Evolutionary conservation across 2,113 vertebrate genomes (phyloP), one percentile per base, ranked within the genome.

Genomic region (Copsychus sechellarum): DNA sequence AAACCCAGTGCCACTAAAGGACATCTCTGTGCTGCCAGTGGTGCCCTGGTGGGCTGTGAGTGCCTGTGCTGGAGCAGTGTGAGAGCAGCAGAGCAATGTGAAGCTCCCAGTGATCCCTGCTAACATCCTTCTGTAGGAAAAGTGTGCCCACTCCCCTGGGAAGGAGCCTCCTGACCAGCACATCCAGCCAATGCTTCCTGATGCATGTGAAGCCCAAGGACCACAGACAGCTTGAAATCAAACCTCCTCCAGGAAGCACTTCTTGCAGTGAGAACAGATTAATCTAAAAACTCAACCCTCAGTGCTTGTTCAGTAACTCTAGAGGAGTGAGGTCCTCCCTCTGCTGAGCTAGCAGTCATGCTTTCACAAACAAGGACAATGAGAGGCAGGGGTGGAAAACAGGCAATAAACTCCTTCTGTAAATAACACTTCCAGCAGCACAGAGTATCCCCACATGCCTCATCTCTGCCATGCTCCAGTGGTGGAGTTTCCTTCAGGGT

Each of bases 341-440:
- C 48, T 62, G 76, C 81, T 95, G 70, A 93, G 77, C 81, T 56
- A 54, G 9, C 0, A 80, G 91, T 91, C 92, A 92, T 86, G 94
- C 91, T 87, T 73, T 92, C 84, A 85, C 94, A 94, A 88, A 91
- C 89, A 91, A 61, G 74, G 71, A 95, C 92, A 90, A 90, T 78
- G 72, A 88, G 51, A 92, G 76, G 81, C 66, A 88, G 90, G 84
- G 79, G 67, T 19, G 81, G 51, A 94, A 94, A 92, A 88, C 64
- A 90, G 79, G 85, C 81, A 90, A 93, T 88, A 92, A 94, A 90
- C 78, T 88, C 88, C 92, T 86, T 94, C 11, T 51, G 67, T 47
- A 96, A 95, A 95, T 58, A 93, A 64, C 83, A 88, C 51, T 56
- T 74, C 38, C 61, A 93, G 53, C 69, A 88, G 48, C 73, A 82